Base-by-base conservation (phyloP, 2,888 invertebrate genomes). In the Heliconius hortense region DNA sequence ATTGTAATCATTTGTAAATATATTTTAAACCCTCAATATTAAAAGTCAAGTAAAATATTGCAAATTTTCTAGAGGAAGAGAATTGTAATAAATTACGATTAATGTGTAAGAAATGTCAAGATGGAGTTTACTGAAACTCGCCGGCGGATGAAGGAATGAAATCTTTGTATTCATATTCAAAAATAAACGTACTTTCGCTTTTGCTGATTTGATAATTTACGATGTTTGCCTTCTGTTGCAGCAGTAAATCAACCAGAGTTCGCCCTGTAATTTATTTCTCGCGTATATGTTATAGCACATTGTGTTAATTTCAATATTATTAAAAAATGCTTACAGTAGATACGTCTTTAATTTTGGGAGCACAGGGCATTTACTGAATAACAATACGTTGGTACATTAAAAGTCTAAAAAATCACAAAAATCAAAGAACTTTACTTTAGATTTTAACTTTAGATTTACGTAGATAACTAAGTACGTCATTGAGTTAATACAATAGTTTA, bases 191-290 rank as follows among this genome's bases (percentile, higher is more conserved):
- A 74, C 80, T 78, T 78, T 78, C 73, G 75, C 77, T 76, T 79
- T 78, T 74, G 74, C 68, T 80, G 78, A 81, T 81, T 81, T 77
- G 75, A 76, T 81, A 81, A 81, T 82, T 82, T 82, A 82, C 78
- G 81, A 79, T 80, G 81, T 82, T 81, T 80, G 80, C 81, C 81
- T 63, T 79, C 79, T 81, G 79, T 77, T 82, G 74, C 76, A 74
- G 78, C 77, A 79, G 77, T 81, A 81, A 81, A 81, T 81, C 79
- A 80, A 74, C 75, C 66, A 7, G 73, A 53, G 60, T 75, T 68
- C 66, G 31, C 64, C 18, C 35, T 63, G n/a, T 66, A 71, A 71
- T 75, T 39, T 66, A 70, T 71, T 56, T 63, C 35, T 70, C 8
- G 56, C n/a, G 24, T 69, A 48, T 48, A 21, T 21, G 48, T 48